Base-by-base conservation (phyloP, 2,113 vertebrate species). In the Cichladusa arquata region DNA sequence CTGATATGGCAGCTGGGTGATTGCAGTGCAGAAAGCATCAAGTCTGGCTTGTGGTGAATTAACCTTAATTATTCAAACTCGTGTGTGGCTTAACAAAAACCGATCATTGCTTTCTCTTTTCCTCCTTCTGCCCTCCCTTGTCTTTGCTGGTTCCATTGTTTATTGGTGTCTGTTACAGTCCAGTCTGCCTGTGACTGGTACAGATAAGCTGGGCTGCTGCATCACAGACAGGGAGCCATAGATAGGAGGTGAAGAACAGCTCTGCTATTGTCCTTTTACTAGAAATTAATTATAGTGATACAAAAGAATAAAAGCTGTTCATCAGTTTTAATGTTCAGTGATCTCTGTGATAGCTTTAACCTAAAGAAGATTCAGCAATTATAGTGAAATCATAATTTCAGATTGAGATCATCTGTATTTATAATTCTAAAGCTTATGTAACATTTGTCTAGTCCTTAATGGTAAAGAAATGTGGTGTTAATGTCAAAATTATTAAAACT, bases 131-230 rank as follows among this genome's bases (percentile, higher is more conserved):
- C 24, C 19, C 23, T 61, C 48, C 19, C 54, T 73, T 78, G 60
- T 28, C 48, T 86, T 93, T 96, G 38, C 48, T 58, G n/a, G 38
- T 88, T 88, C 48, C 56, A 88, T 94, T 97, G 95, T 96, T 86
- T 61, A 22, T 86, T 78, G 50, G 40, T 4, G 12, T 84, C 51
- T 88, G 44, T 88, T 86, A 9, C 44, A 60, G 48, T 56, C 61
- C 79, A 56, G 3, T 86, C 82, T 84, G 79, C 34, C 82, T 94
- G 93, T 72, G 85, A 74, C 96, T 96, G 95, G 94, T 78, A 92
- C 94, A 71, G 92, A 92, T 85, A 86, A 70, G 36, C 29, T 74
- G 56, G 23, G 72, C 72, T 86, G 51, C 51, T 45, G 64, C n/a
- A 26, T 56, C 36, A 20, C 40, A 61, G 34, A 40, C 62, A 90